Percentiles rank a stretch among this genome's conserved stretches.
Conservation (phyloP, 2,888 invertebrate species). For the Metellina segmentata region DNA sequence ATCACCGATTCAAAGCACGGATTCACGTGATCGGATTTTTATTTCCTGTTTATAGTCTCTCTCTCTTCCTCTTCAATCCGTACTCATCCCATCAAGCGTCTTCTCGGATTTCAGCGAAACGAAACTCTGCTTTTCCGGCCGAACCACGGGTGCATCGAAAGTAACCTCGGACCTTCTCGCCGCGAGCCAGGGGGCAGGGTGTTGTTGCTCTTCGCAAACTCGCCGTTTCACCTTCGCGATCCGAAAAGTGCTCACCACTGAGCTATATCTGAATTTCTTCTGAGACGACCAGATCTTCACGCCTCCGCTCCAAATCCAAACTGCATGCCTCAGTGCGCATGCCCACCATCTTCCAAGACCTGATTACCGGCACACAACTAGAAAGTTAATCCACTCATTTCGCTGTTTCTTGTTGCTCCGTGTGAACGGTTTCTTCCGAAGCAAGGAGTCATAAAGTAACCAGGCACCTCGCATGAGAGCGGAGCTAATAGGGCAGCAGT, state of each 20-base stretch:
- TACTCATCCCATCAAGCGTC: neutral
- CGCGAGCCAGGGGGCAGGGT: neutral
- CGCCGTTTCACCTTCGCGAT: conserved; percentile 5
- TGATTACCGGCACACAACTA: conserved; percentile 58
- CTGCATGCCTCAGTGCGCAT: conserved; percentile 53
- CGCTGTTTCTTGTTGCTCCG: neutral
- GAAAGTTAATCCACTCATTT: conserved; percentile 51
- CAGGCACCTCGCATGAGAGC: conserved; percentile 29
- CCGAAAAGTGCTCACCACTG: conserved; percentile 19
- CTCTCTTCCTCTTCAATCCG: neutral
- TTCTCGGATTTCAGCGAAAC: neutral
- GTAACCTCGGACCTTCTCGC: too few species aligned
- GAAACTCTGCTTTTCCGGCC: neutral
- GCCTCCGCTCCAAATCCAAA: conserved; percentile 67
- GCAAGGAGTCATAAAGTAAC: conserved; percentile 33
- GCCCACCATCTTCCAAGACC: conserved; percentile 58
- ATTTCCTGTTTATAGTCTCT: neutral
- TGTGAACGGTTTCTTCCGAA: conserved; percentile 32
- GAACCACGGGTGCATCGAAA: too few species aligned
- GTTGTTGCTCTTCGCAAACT: neutral
- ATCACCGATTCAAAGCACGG: neutral
- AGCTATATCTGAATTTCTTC: conserved; percentile 38
- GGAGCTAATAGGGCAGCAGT: conserved; percentile 45
- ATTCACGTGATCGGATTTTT: neutral
- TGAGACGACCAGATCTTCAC: conserved; percentile 33